These are phyloP conservation scores for Psephotus haematonotus DNA, from an alignment of 2,113 vertebrate genomes.

Conservation along the genomic window DNA sequence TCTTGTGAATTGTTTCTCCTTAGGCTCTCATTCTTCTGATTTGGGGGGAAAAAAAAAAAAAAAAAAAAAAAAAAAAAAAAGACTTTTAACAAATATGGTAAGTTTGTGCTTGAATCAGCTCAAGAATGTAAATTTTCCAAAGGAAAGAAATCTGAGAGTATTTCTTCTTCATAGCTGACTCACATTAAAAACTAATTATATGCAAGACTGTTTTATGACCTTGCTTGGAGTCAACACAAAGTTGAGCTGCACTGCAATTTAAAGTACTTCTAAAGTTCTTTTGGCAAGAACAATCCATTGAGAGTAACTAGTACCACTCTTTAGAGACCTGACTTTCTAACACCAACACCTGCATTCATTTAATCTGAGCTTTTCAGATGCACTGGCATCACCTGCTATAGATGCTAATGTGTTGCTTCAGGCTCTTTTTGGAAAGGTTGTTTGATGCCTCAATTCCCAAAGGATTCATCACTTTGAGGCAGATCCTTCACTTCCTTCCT, in stretches of 20 bases:
- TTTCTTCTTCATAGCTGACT: neutral
- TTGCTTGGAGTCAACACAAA: neutral
- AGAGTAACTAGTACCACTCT: neutral
- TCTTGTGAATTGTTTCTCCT: neutral
- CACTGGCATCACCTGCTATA: neutral
- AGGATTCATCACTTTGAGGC: neutral
- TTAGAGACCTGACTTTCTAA: constrained; percentile 9
- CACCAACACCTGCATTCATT: constrained; percentile 26
- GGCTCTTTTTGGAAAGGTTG: neutral
- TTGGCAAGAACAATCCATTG: neutral
- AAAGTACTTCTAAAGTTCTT: neutral
- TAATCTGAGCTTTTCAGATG: constrained; percentile 28
- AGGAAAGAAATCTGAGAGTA: neutral
- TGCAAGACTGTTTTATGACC: neutral
- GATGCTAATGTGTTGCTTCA: neutral
- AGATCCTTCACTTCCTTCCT: neutral
- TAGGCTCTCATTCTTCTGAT: neutral
- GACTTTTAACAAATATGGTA: neutral
- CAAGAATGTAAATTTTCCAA: neutral
- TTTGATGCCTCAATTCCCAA: neutral
- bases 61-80: neutral
- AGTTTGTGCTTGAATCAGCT: neutral
- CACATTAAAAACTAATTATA: neutral
- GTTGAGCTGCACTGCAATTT: neutral
- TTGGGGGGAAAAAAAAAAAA: neutral